Evolutionary conservation across 2,888 invertebrate species (phyloP).

Genomic region (Girardia tigrina): DNA sequence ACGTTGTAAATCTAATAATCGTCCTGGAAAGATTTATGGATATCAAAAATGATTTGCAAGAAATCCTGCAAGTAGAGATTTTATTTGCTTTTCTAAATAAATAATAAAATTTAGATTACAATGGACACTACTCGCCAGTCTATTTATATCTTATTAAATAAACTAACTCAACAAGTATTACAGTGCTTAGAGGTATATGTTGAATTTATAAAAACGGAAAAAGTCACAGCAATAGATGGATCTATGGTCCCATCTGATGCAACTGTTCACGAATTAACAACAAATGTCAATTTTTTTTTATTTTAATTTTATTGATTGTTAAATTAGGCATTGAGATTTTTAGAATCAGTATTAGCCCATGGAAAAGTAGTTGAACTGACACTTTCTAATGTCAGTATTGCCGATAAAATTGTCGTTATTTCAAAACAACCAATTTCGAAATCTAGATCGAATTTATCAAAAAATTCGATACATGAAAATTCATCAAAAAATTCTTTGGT

Average conservation of each 20-base stretch:
- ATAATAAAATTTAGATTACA: background rate
- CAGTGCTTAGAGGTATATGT: constrained; percentile 28
- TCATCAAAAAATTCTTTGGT: background rate
- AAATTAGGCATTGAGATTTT: background rate
- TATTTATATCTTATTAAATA: constrained; percentile 17
- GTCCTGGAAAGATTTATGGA: constrained; percentile 30
- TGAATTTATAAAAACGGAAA: constrained; percentile 31
- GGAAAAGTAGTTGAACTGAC: background rate
- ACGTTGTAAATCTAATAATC: constrained; percentile 24
- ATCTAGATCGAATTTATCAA: background rate
- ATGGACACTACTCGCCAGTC: constrained; percentile 27
- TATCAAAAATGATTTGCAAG: constrained; percentile 11
- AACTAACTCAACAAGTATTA: constrained; percentile 27
- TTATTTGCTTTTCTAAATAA: background rate
- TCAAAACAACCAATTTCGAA: background rate
- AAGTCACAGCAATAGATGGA: constrained; percentile 23
- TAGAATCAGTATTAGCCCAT: background rate
- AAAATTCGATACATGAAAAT: background rate
- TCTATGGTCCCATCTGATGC: constrained; percentile 29
- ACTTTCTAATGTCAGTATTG: background rate
- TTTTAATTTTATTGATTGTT: background rate
- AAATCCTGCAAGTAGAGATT: constrained; percentile 16
- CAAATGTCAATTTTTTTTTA: constrained; percentile 15
- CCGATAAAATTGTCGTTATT: background rate
- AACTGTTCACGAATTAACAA: constrained; percentile 32